Evolutionary conservation across 2,113 vertebrate species (phyloP), one percentile per base, ranked within the genome.

Genomic region (Carollia perspicillata): DNA sequence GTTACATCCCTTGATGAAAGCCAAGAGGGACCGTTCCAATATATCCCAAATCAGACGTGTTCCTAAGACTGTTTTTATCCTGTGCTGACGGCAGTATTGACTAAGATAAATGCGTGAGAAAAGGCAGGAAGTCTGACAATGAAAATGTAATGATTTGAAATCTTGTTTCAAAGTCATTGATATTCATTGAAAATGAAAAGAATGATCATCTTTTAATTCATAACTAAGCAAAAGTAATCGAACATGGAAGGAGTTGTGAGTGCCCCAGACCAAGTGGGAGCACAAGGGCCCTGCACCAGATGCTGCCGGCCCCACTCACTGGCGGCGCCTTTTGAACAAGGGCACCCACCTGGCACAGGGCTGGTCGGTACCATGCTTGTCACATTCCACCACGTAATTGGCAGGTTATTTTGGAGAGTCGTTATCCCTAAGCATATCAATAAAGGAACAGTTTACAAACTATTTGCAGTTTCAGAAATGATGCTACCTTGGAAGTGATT

Each of bases 401-500:
- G 40, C 51, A 63, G n/a, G 16, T 10, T 33, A 30, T 37, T 74
- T 30, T 40, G 9, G 4, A 35, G 13, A 66, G 16, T n/a, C 5
- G 18, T 47, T 72, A 53, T 18, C 13, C 23, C 5, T 66, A 40
- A 65, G 69, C 20, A 1, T 47, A 89, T 49, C 44, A 92, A 47
- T 60, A 33, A 93, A 78, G 35, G 17, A 68, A 79, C 63, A 51
- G 60, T 87, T 71, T 89, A 60, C 47, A 14, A 84, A 90, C 74
- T 53, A 75, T 63, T 84, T 87, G 16, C 9, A 60, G 42, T 75
- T 84, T 89, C 40, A 66, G n/a, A 86, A 51, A 4, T 60, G 44
- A 72, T 16, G 2, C 8, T 90, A 47, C 10, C 40, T 35, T 51
- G 53, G n/a, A 78, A 79, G 5, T 33, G 69, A 89, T 68, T 92